A percentile compares a stretch with the other conserved stretches of the same genome.
Evolutionary conservation across 2,113 vertebrate genomes (phyloP).

Genomic region (Setophaga coronata): DNA sequence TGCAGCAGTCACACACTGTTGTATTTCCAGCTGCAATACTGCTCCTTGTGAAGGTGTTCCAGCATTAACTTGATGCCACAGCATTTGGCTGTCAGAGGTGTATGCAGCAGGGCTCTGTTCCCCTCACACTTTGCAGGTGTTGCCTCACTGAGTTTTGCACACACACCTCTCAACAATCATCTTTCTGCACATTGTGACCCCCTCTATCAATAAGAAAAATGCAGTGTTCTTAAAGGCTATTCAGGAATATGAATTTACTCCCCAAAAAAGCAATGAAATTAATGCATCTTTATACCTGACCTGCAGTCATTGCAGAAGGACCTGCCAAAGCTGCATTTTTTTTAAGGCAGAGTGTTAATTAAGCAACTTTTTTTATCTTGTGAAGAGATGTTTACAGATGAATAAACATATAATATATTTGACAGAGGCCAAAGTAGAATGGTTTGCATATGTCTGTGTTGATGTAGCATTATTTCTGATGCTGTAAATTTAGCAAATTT

Average conservation of each 20-base stretch:
- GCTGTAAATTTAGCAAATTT: constrained; percentile 59
- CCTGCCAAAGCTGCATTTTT: constrained; percentile 47
- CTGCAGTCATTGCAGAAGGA: constrained; percentile 5
- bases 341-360: constrained; percentile 57
- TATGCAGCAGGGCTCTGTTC: not conserved
- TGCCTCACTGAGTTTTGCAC: not conserved
- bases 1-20: fast-evolving
- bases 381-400: constrained; percentile 74
- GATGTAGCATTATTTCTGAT: constrained; percentile 34
- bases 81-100: not conserved
- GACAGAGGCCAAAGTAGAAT: constrained; percentile 39
- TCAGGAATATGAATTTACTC: not conserved
- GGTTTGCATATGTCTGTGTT: constrained; percentile 47
- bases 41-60: not conserved
- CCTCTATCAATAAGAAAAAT: not conserved
- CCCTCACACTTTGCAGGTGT: not conserved
- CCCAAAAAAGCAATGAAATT: not conserved
- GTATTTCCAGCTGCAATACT: fast-evolving
- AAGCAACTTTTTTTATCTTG: constrained; percentile 65
- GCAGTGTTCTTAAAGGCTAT: not conserved
- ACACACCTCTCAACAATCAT: fast-evolving
- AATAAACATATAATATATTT: constrained; percentile 69
- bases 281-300: not conserved
- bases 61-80: fast-evolving
- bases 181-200: fast-evolving